Conservation (phyloP, 1,140 invertebrate genomes). For the Calliopsis andreniformis region DNA sequence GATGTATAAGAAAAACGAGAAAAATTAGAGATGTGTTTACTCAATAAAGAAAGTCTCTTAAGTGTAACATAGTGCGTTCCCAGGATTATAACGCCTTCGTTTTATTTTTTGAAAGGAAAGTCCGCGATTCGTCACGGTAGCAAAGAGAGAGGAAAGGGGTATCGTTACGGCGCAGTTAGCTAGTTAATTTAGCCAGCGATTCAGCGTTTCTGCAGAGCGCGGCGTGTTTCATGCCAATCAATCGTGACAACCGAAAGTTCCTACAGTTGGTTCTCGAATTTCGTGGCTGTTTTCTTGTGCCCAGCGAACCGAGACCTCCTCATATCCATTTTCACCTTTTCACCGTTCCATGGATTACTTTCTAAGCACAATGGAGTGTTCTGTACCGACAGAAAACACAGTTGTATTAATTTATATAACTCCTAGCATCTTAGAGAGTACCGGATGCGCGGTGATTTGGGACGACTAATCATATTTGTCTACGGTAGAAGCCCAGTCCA, state of each 20-base stretch:
- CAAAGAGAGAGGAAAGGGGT: neutral
- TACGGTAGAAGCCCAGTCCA: neutral
- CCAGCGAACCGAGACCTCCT: constrained; percentile 45
- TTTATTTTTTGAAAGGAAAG: neutral
- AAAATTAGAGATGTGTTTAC: no score
- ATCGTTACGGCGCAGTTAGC: constrained; percentile 11
- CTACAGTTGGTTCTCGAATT: constrained; percentile 31
- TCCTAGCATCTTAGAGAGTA: no score
- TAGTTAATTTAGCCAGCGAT: constrained; percentile 19
- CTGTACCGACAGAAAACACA: neutral
- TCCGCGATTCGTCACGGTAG: neutral
- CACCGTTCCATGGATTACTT: constrained; percentile 65
- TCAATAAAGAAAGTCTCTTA: no score
- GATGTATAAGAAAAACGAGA: no score
- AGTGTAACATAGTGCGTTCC: no score
- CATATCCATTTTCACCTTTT: constrained; percentile 68
- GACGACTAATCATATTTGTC: constrained; percentile 19
- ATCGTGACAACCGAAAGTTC: constrained; percentile 45
- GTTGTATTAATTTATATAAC: no score
- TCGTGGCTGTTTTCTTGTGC: constrained; percentile 50
- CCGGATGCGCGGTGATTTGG: constrained; percentile 7
- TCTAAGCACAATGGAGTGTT: constrained; percentile 65
- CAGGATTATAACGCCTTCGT: neutral
- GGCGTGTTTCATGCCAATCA: constrained; percentile 33
- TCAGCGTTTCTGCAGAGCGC: neutral